These are phyloP conservation scores for Zootoca vivipara DNA, from an alignment of 2,113 vertebrate genomes.

Conservation along the genomic window DNA sequence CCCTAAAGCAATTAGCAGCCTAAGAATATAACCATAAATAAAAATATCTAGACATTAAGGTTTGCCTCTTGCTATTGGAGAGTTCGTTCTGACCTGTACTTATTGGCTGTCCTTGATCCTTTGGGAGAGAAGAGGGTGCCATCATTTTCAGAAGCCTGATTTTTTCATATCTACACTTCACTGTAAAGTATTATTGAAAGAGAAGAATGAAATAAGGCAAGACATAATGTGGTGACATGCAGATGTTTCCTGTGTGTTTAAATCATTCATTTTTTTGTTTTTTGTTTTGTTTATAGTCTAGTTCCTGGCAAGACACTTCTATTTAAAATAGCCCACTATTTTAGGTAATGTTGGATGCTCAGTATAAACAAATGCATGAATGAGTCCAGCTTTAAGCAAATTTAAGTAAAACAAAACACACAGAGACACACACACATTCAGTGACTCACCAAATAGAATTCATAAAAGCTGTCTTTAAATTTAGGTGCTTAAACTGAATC, in stretches of 20 bases:
- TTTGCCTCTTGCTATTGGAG: background rate
- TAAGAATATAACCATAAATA: slow-evolving; percentile 16
- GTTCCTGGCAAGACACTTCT: slow-evolving; percentile 46
- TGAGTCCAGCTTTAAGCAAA: slow-evolving; percentile 55
- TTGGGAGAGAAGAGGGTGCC: background rate
- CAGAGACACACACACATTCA: slow-evolving; percentile 28
- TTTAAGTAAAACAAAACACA: background rate
- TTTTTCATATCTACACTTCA: slow-evolving; percentile 3
- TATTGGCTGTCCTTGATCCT: background rate
- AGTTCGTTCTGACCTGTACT: background rate
- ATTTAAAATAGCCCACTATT: slow-evolving; percentile 49
- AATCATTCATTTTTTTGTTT: slow-evolving; percentile 46
- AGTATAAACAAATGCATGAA: slow-evolving; percentile 52
- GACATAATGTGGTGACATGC: slow-evolving; percentile 13
- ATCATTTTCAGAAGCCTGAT: background rate
- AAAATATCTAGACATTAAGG: background rate
- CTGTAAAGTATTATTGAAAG: slow-evolving; percentile 48
- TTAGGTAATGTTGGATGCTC: slow-evolving; percentile 48
- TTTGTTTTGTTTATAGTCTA: slow-evolving; percentile 20
- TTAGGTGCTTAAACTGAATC: slow-evolving; percentile 50
- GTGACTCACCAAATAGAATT: slow-evolving; percentile 62
- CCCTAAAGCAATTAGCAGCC: background rate
- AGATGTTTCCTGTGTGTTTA: slow-evolving; percentile 48
- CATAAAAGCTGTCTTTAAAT: slow-evolving; percentile 42
- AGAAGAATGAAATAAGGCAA: background rate